Evolutionary conservation across 2,797 vertebrate genomes (phyloP).

Genomic region (Cyprinodon diabolis): DNA sequence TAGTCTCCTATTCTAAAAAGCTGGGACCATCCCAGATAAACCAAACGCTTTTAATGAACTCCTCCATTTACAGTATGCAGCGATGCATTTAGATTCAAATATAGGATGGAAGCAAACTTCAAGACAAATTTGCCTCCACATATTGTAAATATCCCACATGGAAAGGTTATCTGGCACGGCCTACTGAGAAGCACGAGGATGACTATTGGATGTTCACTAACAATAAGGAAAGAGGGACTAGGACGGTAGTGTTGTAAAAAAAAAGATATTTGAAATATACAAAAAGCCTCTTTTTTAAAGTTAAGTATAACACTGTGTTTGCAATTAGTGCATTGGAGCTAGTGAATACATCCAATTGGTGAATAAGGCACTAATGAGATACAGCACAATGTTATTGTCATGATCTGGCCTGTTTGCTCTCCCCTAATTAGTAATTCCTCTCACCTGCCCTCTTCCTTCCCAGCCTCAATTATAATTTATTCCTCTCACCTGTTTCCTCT

Average conservation of each 20-base stretch:
- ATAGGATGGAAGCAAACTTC: neutral
- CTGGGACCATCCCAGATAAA: neutral
- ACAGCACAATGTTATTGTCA: constrained; percentile 35
- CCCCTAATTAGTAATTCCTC: no score
- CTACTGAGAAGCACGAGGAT: neutral
- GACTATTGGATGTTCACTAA: no score
- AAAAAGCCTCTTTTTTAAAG: no score
- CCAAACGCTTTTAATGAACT: no score
- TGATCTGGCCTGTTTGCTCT: no score
- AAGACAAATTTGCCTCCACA: neutral
- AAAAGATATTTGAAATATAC: no score
- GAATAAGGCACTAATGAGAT: constrained; percentile 46
- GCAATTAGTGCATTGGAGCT: constrained; percentile 23
- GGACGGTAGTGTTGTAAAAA: neutral
- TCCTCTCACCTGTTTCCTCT: no score
- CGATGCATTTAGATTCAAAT: neutral
- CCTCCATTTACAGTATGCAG: neutral
- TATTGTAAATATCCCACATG: neutral
- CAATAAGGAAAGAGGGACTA: neutral
- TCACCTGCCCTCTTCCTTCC: no score
- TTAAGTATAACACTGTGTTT: no score
- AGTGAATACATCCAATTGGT: constrained; percentile 48
- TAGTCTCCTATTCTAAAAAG: no score
- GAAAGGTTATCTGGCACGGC: neutral
- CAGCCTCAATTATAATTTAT: no score